Evolutionary conservation across 92 coral and sea anemone species (phyloP).

Genomic region (Bergia puertoricense): DNA sequence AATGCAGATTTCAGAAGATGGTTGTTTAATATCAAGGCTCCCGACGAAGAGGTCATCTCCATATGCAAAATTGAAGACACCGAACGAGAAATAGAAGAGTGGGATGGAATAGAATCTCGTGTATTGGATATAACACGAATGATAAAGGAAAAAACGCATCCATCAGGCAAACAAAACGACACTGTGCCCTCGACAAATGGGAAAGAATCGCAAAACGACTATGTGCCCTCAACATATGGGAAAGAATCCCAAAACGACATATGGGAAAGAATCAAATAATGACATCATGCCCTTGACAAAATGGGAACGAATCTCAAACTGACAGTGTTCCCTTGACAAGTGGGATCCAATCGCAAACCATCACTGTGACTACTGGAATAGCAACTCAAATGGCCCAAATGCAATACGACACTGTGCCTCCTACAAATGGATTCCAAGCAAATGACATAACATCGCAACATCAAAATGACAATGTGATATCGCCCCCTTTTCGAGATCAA

Average conservation of each 20-base stretch:
- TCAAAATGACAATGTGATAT: constrained; percentile 23
- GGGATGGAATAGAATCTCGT: constrained; percentile 49
- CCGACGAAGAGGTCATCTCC: constrained; percentile 41
- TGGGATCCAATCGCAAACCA: not conserved
- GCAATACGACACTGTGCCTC: constrained; percentile 11
- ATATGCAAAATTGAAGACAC: constrained; percentile 46
- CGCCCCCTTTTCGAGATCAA: constrained; percentile 24
- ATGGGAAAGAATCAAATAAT: not conserved
- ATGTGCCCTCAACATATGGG: constrained; percentile 16
- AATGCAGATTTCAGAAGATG: too few relatives aligned
- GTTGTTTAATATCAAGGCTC: constrained; percentile 43
- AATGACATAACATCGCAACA: constrained; percentile 23
- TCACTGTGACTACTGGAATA: constrained; percentile 22
- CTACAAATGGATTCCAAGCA: constrained; percentile 12
- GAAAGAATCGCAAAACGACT: not conserved
- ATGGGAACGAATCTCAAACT: too few relatives aligned
- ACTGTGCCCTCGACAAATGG: constrained; percentile 23
- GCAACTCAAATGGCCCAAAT: constrained; percentile 24
- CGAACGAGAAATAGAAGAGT: constrained; percentile 51
- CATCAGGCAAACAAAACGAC: constrained; percentile 33
- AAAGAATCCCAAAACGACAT: constrained; percentile 14
- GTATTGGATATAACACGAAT: constrained; percentile 40
- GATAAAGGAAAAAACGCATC: constrained; percentile 20
- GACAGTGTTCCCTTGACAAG: too few relatives aligned
- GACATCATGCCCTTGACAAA: too few relatives aligned